Conservation (phyloP, 1,140 invertebrate genomes). For the Adoxophyes honmai region DNA sequence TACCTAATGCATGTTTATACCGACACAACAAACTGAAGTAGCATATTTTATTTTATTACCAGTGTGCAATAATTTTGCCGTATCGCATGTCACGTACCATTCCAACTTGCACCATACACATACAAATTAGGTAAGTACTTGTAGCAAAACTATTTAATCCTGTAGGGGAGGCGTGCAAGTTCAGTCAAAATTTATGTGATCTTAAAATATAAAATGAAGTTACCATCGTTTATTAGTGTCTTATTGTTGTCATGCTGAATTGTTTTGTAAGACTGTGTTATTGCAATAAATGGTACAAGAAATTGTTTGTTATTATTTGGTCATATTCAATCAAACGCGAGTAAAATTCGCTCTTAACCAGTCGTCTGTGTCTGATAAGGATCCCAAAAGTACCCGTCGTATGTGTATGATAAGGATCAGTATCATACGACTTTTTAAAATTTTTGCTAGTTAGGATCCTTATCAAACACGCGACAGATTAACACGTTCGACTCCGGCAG, state of each 20-base stretch:
- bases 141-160: background rate
- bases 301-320: slow-evolving; percentile 25
- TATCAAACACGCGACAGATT: no score
- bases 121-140: background rate
- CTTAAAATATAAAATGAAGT: slow-evolving; percentile 52
- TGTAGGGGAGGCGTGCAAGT: slow-evolving; percentile 24
- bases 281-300: slow-evolving; percentile 72
- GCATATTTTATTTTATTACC: slow-evolving; percentile 8
- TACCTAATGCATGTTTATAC: slow-evolving; percentile 12
- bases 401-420: no score
- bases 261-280: slow-evolving; percentile 73
- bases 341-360: no score
- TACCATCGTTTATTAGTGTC: slow-evolving; percentile 63
- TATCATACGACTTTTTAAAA: no score
- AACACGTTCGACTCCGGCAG: no score
- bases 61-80: slow-evolving; percentile 1
- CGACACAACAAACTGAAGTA: background rate
- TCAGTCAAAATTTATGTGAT: slow-evolving; percentile 48
- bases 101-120: background rate
- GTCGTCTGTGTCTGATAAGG: no score
- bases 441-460: no score
- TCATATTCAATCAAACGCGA: no score
- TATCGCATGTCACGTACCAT: background rate
- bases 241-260: slow-evolving; percentile 59
- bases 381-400: no score